Evolutionary conservation across 2,113 vertebrate genomes (phyloP), one percentile per base, ranked within the genome.

Genomic region (Pedionomus torquatus): DNA sequence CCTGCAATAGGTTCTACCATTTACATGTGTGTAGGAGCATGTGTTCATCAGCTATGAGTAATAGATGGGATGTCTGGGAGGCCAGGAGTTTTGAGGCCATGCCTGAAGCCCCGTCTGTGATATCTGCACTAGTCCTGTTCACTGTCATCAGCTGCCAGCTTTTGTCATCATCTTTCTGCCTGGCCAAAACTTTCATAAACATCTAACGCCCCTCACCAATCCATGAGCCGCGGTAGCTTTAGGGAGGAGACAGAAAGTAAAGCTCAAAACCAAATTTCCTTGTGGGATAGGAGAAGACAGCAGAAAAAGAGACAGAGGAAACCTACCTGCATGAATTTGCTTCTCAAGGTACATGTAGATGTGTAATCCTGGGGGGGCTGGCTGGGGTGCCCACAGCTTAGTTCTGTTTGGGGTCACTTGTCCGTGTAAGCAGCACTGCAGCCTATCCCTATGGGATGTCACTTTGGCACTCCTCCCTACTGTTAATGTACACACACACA

Each of bases 341-440:
- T 70, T n/a, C 55, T 93, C 39, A 26, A 61, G n/a, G 44, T 68
- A 17, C 61, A 44, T 1, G 1, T 5, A 48, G 48, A 55, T 12
- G 5, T 54, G n/a, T 31, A 26, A 51, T 12, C 37, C 3, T 19
- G 14, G 25, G 17, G 43, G 7, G 3, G 5, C 5, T 2, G 2
- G 52, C 37, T 5, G 2, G 44, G 31, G 13, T 72, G 31, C 35
- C 41, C 13, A n/a, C 1, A 5, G 48, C 33, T 54, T 31, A 41
- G 31, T 28, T 61, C 52, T 54, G 7, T 37, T 18, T 60, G 30
- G 44, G 66, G 48, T 55, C 28, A 17, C 41, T 72, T 61, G 48
- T 5, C 30, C 30, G 15, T 14, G 20, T 25, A 20, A 61, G 66
- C 35, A 61, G 44, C 33, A 28, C 61, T 49, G 30, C 54, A 49